A percentile compares a stretch with the other conserved stretches of the same genome.
These are phyloP conservation scores for Leptestheria dahalacensis DNA, from an alignment of 1,140 invertebrate species.

Conservation along the genomic window DNA sequence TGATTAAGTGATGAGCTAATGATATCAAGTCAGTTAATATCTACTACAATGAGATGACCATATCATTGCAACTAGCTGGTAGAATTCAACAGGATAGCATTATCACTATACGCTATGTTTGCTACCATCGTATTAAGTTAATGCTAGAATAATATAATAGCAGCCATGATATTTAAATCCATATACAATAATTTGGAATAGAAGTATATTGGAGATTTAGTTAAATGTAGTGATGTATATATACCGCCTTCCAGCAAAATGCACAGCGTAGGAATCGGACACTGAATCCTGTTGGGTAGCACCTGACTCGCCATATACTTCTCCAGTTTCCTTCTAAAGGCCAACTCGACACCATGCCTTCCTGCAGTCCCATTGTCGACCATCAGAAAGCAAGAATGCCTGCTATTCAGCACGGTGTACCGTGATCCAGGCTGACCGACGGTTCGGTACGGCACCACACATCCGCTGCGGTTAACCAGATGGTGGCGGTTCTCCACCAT, in stretches of 20 bases:
- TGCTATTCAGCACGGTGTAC: constrained; percentile 80
- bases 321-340: constrained; percentile 69
- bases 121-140: too few species aligned
- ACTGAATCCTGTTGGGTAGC: constrained; percentile 2
- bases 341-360: constrained; percentile 51
- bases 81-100: too few species aligned
- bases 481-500: constrained; percentile 88
- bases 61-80: too few species aligned
- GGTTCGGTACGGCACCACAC: constrained; percentile 68
- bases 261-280: constrained; percentile 66
- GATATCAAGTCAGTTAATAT: constrained; percentile 31
- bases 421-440: constrained; percentile 72
- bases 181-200: background rate
- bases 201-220: background rate
- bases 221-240: background rate
- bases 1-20: constrained; percentile 93
- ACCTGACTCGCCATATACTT: constrained; percentile 78
- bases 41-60: too few species aligned
- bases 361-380: constrained; percentile 92
- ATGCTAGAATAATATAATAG: too few species aligned
- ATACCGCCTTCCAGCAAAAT: constrained; percentile 92
- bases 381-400: constrained; percentile 90
- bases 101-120: too few species aligned
- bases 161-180: too few species aligned
- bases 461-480: constrained; percentile 61